phyloP scores from a whole-genome alignment of 1,140 invertebrate genomes.

The Drosophila persimilis region DNA sequence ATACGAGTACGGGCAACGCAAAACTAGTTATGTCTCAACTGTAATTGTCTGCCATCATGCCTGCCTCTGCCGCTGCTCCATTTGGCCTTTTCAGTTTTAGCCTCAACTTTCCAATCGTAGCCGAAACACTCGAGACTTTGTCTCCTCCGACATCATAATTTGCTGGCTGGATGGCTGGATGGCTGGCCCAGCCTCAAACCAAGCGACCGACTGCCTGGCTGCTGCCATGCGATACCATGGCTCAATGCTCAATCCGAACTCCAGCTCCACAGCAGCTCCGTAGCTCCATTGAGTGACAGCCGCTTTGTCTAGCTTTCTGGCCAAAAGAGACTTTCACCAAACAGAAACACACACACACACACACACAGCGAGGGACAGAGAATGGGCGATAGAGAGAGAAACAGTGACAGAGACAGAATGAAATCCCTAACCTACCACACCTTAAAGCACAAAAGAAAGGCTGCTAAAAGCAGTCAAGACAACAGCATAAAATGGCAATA shows the following conservation, averaged over 20 bases:
- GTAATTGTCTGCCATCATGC: conserved; percentile 36
- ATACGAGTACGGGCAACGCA: conserved; percentile 21
- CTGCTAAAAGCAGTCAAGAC: conserved; percentile 50
- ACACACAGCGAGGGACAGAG: neutral
- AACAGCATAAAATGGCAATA: conserved; percentile 65
- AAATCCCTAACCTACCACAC: conserved; percentile 77
- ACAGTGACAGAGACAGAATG: conserved; percentile 13
- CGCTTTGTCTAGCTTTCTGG: conserved; percentile 47
- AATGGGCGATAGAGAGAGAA: conserved; percentile 5
- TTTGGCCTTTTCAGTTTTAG: conserved; percentile 30
- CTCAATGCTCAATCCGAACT: conserved; percentile 34
- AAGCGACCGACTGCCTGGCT: conserved; percentile 16
- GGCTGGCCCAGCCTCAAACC: conserved; percentile 38
- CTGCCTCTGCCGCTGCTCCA: conserved; percentile 29
- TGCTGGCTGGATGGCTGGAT: conserved; percentile 8
- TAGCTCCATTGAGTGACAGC: conserved; percentile 38
- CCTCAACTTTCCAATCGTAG: conserved; percentile 52
- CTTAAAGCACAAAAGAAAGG: conserved; percentile 39
- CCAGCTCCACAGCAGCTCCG: neutral
- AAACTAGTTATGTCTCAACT: conserved; percentile 49
- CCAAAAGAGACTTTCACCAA: conserved; percentile 50
- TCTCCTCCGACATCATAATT: conserved; percentile 45
- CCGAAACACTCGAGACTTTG: conserved; percentile 41
- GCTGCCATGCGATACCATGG: conserved; percentile 37
- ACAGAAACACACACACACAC: neutral